A percentile compares a stretch with the other conserved stretches of the same genome.
These are phyloP conservation scores for Polyommatus iphigenia DNA, from an alignment of 2,888 invertebrate species.

Conservation along the genomic window DNA sequence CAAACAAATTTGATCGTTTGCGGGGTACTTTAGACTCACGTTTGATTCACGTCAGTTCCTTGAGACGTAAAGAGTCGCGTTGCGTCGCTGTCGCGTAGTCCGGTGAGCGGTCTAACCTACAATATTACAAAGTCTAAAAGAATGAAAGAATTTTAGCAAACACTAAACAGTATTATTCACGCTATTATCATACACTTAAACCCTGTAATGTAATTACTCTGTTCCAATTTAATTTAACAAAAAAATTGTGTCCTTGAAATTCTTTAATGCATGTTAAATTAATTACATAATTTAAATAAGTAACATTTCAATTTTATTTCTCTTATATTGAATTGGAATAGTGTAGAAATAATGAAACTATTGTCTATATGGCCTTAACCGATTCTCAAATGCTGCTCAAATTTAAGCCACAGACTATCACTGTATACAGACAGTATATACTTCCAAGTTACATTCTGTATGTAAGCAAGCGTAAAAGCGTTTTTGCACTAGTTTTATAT, in stretches of 20 bases:
- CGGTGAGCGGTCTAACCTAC: no score
- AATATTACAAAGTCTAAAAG: background rate
- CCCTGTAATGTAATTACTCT: background rate
- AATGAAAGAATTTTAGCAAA: background rate
- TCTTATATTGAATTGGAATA: background rate
- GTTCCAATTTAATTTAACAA: background rate
- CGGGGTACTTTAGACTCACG: no score
- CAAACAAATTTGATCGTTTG: no score
- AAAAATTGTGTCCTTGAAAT: background rate
- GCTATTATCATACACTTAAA: background rate
- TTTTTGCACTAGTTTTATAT: background rate
- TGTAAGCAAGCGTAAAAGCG: background rate
- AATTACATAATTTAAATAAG: no score
- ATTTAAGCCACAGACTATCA: background rate
- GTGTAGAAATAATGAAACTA: background rate
- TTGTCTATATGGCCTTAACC: background rate
- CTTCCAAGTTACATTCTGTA: background rate
- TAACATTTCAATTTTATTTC: no score
- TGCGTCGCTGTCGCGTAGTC: no score
- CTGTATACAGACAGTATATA: background rate
- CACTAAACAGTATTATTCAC: background rate
- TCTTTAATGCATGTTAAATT: no score
- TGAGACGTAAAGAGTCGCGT: no score
- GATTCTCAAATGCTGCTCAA: background rate
- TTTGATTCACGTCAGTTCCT: no score